Percentiles rank a stretch among this genome's conserved stretches.
phyloP scores from a whole-genome alignment of 2,113 vertebrate genomes.

The Sceloporus tristichus region DNA sequence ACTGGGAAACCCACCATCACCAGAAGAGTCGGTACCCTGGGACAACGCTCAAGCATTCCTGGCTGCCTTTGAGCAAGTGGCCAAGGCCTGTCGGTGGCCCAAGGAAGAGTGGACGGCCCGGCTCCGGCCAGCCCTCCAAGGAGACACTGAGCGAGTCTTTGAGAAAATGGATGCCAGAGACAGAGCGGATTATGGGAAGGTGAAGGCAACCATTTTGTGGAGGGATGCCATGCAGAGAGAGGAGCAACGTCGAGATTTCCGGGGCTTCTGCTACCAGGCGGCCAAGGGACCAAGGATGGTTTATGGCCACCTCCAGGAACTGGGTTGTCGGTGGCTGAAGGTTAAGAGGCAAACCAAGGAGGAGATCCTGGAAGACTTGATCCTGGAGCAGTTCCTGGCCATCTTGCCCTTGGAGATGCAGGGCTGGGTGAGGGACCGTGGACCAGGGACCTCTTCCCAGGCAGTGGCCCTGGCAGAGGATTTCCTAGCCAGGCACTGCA shows the following conservation, averaged over 20 bases:
- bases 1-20: too few relatives aligned
- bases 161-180: background rate
- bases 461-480: conserved; percentile 12
- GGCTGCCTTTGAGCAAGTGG: conserved; percentile 12
- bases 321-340: background rate
- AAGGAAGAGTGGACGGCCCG: background rate
- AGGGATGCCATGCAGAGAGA: background rate
- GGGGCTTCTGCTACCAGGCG: conserved; percentile 20
- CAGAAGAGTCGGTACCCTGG: background rate
- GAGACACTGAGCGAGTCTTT: background rate
- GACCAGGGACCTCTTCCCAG: background rate
- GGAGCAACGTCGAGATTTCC: background rate
- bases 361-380: background rate
- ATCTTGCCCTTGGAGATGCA: background rate
- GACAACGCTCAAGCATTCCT: background rate
- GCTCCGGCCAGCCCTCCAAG: conserved; percentile 2
- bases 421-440: background rate
- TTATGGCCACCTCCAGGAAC: background rate
- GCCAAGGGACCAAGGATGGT: background rate
- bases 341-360: background rate
- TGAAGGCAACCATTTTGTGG: background rate
- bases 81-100: conserved; percentile 4
- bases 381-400: conserved; percentile 15
- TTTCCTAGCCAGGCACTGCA: background rate
- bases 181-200: conserved; percentile 17